A percentile compares a stretch with the other conserved stretches of the same genome.
These are phyloP conservation scores for Myotis daubentonii DNA, from an alignment of 2,797 vertebrate genomes.

Conservation along the genomic window DNA sequence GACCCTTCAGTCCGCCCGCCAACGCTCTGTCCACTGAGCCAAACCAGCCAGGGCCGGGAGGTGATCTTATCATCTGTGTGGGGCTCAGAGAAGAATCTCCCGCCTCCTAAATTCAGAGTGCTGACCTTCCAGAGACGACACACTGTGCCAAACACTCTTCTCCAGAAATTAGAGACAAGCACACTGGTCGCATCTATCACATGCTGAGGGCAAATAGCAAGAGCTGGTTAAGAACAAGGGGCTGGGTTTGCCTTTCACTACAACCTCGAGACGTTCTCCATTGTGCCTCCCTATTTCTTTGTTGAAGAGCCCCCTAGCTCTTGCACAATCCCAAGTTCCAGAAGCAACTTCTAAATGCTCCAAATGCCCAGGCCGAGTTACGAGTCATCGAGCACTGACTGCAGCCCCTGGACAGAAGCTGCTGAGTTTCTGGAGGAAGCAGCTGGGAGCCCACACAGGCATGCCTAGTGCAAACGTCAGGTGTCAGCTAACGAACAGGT, in stretches of 20 bases:
- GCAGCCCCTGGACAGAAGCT: neutral
- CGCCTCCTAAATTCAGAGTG: neutral
- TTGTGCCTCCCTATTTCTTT: neutral
- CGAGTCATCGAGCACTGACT: neutral
- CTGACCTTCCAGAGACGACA: neutral
- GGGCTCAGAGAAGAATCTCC: neutral
- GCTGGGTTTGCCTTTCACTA: neutral
- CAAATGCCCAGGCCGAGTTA: neutral
- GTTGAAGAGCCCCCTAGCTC: slow-evolving; percentile 15
- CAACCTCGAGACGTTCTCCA: neutral
- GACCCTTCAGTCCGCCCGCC: too few species aligned
- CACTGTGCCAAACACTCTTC: neutral
- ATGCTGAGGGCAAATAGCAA: neutral
- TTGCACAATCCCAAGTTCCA: neutral
- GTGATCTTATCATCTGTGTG: neutral
- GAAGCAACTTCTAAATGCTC: slow-evolving; percentile 10
- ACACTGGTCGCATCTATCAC: neutral
- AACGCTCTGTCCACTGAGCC: too few species aligned
- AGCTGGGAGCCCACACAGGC: neutral
- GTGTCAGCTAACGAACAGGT: neutral
- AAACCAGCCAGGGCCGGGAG: too few species aligned
- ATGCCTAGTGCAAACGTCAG: neutral
- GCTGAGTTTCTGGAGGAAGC: neutral
- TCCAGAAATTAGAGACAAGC: neutral
- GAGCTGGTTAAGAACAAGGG: neutral